Evolutionary conservation across 1,140 invertebrate genomes (phyloP).

Genomic region (Drosophila neocordata): DNA sequence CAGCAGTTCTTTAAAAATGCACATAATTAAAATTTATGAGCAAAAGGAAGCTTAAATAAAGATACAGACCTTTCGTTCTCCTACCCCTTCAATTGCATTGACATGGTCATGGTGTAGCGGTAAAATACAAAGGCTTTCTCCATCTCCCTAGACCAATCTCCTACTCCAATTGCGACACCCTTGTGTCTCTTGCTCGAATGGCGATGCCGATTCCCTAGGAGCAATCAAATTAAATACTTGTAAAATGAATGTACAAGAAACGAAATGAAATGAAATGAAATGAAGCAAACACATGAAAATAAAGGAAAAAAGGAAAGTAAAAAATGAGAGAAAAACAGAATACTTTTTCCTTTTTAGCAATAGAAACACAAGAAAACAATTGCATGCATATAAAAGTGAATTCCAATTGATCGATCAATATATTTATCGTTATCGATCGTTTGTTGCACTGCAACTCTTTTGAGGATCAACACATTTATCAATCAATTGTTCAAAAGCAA

Average conservation of each 20-base stretch:
- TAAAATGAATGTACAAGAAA: constrained; percentile 1
- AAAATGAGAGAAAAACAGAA: no score
- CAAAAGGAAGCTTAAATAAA: constrained; percentile 37
- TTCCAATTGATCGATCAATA: no score
- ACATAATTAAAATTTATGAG: constrained; percentile 60
- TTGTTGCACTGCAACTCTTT: no score
- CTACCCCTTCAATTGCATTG: neutral
- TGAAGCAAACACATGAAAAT: constrained; percentile 36
- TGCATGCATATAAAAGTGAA: no score
- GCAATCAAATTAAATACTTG: constrained; percentile 57
- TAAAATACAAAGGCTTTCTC: neutral
- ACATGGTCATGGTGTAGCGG: constrained; percentile 6
- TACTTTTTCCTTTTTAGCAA: no score
- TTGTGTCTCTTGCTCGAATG: neutral
- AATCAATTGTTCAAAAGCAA: no score
- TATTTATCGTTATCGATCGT: no score
- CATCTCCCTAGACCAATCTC: no score
- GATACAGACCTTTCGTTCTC: constrained; percentile 20
- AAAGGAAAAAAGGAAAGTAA: no score
- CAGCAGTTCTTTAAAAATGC: constrained; percentile 49
- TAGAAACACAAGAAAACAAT: no score
- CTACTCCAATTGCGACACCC: neutral
- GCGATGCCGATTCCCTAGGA: neutral
- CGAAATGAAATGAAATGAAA: neutral
- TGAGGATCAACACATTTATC: no score